phyloP scores from a whole-genome alignment of 2,888 invertebrate genomes.

The Ctena decussata region DNA sequence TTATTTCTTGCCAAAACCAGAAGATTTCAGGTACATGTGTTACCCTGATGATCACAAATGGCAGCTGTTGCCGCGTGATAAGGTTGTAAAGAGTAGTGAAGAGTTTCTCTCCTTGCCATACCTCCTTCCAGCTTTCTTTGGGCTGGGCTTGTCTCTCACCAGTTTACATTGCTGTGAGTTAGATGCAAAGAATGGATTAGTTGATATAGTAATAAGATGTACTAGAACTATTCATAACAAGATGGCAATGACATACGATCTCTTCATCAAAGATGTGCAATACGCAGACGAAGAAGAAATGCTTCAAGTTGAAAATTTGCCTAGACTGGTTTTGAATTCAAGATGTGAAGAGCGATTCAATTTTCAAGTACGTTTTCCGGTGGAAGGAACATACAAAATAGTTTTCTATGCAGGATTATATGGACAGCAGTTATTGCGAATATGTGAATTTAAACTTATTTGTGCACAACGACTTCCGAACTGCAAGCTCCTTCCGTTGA shows the following conservation, averaged over 20 bases:
- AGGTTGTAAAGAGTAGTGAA: constrained; percentile 11
- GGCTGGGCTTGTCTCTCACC: constrained; percentile 32
- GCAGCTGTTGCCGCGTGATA: constrained; percentile 45
- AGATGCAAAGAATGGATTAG: constrained; percentile 24
- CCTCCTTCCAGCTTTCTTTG: constrained; percentile 54
- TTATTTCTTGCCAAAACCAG: constrained; percentile 60
- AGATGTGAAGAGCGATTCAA: constrained; percentile 48
- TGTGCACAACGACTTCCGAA: not conserved
- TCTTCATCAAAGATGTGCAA: constrained; percentile 1
- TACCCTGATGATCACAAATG: constrained; percentile 42
- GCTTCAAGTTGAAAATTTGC: constrained; percentile 2
- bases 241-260: constrained; percentile 28
- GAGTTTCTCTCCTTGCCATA: constrained; percentile 32
- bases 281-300: not conserved
- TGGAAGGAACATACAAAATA: constrained; percentile 44
- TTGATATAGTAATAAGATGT: constrained; percentile 32
- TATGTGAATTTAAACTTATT: constrained; percentile 20
- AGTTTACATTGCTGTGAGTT: constrained; percentile 36
- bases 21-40: constrained; percentile 51
- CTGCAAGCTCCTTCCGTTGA: constrained; percentile 35
- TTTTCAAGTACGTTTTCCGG: constrained; percentile 51
- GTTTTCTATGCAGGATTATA: constrained; percentile 43
- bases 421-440: not conserved
- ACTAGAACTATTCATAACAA: constrained; percentile 15
- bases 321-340: constrained; percentile 44